Evolutionary conservation across 2,113 vertebrate species (phyloP).

Genomic region (Recurvirostra avosetta): DNA sequence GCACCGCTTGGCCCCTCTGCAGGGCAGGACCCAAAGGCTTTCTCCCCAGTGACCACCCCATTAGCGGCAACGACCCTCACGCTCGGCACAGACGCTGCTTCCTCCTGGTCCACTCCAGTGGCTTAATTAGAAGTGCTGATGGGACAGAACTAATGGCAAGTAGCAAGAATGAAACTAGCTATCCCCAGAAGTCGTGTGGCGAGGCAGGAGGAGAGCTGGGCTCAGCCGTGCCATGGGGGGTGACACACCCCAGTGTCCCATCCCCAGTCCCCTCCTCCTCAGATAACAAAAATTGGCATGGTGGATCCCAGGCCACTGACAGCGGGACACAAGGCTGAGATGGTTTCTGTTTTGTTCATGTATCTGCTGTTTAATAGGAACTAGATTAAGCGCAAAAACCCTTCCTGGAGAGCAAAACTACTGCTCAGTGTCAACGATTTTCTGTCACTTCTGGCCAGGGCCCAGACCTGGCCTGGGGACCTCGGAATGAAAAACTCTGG

Average conservation of each 20-base stretch:
- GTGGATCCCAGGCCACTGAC: neutral
- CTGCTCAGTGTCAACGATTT: conserved; percentile 1
- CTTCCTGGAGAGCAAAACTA: neutral
- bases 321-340: neutral
- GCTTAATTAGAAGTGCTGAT: neutral
- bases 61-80: neutral
- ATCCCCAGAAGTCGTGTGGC: accelerated
- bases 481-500: neutral
- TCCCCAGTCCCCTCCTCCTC: neutral
- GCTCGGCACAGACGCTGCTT: neutral
- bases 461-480: neutral
- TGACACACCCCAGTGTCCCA: neutral
- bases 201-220: neutral
- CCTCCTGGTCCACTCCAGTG: neutral
- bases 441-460: conserved; percentile 22
- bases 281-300: neutral
- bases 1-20: too few relatives aligned
- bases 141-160: neutral
- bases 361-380: neutral
- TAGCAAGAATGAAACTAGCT: neutral
- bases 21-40: too few relatives aligned
- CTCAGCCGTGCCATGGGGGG: neutral
- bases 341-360: neutral
- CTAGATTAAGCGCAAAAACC: neutral
- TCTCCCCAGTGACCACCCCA: too few relatives aligned